Evolutionary conservation across 2,113 vertebrate species (phyloP), one percentile per base, ranked within the genome.

Genomic region (Calidris pygmaea): DNA sequence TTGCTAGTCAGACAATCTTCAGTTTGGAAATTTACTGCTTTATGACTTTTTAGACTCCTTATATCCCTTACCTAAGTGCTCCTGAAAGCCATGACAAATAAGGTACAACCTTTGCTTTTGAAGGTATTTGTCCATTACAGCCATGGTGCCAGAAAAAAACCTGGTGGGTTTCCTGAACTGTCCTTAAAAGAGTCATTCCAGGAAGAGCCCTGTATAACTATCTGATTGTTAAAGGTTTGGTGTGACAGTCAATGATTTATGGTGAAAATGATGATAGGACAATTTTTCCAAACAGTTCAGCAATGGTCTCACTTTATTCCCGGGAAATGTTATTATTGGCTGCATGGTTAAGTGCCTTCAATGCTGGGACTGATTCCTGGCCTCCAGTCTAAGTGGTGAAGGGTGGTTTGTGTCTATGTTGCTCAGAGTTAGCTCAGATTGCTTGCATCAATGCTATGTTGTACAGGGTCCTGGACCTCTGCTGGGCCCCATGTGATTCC

Each of bases 261-360:
- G 81, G 77, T 89, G 77, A 93, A 96, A 87, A 83, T 74, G 91
- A 88, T 85, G 91, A 76, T 59, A 92, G 74, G 74, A 90, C 71
- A 85, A 37, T 91, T 82, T 96, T 91, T 94, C 58, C 87, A 89
- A 95, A 95, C 52, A 70, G 62, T 76, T 93, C 86, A 87, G 89
- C 55, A 82, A 39, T 29, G 41, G 80, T 66, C 81, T 87, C 62
- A 77, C 62, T 95, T 89, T 94, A 90, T 95, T 95, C 82, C 37
- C 85, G 85, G 50, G 59, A 93, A 96, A 93, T 96, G 91, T 96
- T 97, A 74, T 96, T 96, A 77, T 66, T 95, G 95, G 96, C 96
- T 76, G 27, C 58, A 41, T 29, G 62, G 93, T 39, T 66, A 58
- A 91, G 48, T 70, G 37, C 0, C 0, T 85, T 89, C 86, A 79